Conservation (phyloP, 2,888 invertebrate species). For the Macaria notata region DNA sequence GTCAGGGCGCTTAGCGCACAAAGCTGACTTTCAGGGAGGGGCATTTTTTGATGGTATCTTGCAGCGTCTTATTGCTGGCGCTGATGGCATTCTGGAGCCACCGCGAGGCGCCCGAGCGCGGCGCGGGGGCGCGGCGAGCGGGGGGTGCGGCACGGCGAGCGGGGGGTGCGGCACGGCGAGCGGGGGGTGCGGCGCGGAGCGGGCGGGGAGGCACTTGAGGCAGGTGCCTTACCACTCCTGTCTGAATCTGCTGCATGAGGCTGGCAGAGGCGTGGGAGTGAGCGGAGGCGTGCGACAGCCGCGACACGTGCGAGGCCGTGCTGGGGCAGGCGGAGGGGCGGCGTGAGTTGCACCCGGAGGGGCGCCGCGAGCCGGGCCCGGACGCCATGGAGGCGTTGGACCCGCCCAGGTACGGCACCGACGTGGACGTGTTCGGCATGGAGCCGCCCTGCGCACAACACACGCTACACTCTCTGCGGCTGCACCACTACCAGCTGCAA, state of each 20-base stretch:
- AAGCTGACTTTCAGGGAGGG: conserved; percentile 89
- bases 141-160: no score
- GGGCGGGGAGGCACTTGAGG: conserved; percentile 85
- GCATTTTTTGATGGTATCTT: conserved; percentile 86
- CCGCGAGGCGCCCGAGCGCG: conserved; percentile 67
- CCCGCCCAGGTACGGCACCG: conserved; percentile 92
- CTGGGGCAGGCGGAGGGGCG: conserved; percentile 86
- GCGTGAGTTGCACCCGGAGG: conserved; percentile 85
- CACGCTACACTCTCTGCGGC: background rate
- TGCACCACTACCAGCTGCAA: no score
- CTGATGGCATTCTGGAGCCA: conserved; percentile 75
- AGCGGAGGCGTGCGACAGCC: conserved; percentile 56
- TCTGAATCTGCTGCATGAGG: conserved; percentile 93
- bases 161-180: conserved; percentile 80
- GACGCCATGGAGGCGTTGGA: conserved; percentile 70
- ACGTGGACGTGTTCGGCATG: conserved; percentile 94
- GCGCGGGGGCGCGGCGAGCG: no score
- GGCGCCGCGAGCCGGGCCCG: conserved; percentile 87
- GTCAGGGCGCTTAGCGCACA: conserved; percentile 68
- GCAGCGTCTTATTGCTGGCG: conserved; percentile 79
- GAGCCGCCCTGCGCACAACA: conserved; percentile 87
- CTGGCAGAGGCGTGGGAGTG: conserved; percentile 86
- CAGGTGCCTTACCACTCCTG: conserved; percentile 96
- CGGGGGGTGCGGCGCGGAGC: conserved; percentile 65
- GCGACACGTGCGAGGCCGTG: conserved; percentile 74